These are phyloP conservation scores for Antheraea pernyi DNA, from an alignment of 1,140 invertebrate genomes.

Conservation along the genomic window DNA sequence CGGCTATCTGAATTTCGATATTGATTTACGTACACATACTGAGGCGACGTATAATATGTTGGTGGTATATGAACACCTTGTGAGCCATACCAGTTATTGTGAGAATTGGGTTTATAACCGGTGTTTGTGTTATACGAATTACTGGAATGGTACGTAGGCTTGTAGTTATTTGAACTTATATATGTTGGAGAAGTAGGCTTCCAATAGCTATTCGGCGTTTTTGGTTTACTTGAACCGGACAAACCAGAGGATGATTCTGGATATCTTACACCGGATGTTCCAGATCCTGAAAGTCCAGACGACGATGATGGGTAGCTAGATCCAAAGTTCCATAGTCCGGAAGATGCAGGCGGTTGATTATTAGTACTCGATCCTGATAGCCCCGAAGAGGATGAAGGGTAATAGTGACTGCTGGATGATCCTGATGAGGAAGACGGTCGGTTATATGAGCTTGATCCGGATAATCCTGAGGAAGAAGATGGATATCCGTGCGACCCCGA, in stretches of 20 bases:
- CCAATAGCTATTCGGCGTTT: neutral
- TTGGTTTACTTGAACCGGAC: constrained; percentile 11
- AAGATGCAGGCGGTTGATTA: neutral
- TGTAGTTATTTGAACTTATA: constrained; percentile 10
- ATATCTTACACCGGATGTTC: constrained; percentile 19
- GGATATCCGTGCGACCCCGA: constrained; percentile 26
- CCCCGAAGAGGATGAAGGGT: constrained; percentile 14
- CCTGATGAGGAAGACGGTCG: constrained; percentile 38
- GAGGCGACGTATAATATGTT: constrained; percentile 53
- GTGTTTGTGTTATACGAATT: constrained; percentile 32
- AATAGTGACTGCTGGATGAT: constrained; percentile 23
- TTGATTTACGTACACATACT: constrained; percentile 60
- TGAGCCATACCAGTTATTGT: constrained; percentile 13
- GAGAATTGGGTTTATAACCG: constrained; percentile 18
- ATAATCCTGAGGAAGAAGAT: constrained; percentile 18
- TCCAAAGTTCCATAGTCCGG: neutral
- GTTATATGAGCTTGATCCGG: constrained; percentile 23
- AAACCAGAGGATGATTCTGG: constrained; percentile 8
- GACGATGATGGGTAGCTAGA: constrained; percentile 19
- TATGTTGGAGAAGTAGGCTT: constrained; percentile 9
- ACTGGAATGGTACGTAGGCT: constrained; percentile 18
- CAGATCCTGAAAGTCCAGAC: constrained; percentile 20
- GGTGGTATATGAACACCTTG: constrained; percentile 18
- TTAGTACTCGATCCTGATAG: constrained; percentile 13
- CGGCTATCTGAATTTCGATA: constrained; percentile 64